phyloP scores from a whole-genome alignment of 2,888 invertebrate genomes.

The Nomada flava region DNA sequence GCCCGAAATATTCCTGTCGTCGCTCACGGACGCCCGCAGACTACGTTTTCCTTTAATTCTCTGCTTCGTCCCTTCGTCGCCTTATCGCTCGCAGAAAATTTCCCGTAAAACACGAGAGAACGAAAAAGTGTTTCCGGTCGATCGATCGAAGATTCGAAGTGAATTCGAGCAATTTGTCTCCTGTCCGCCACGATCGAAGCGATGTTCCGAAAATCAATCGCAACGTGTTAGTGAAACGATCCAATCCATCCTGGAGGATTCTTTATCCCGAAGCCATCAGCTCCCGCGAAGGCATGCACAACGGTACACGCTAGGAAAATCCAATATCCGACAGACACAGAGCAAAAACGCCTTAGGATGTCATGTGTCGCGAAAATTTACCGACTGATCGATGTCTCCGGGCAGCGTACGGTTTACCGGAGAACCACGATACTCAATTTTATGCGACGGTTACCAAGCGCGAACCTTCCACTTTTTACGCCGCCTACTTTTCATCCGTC shows the following conservation, averaged over 20 bases:
- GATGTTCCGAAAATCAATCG: conserved; percentile 63
- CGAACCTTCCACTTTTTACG: conserved; percentile 38
- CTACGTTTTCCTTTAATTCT: not conserved
- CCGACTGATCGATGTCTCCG: conserved; percentile 60
- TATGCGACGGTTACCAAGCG: conserved; percentile 53
- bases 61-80: not conserved
- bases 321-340: conserved; percentile 64
- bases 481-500: conserved; percentile 45
- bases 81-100: not conserved
- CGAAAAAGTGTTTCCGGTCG: not conserved
- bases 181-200: conserved; percentile 51
- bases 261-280: conserved; percentile 56
- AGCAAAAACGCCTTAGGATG: conserved; percentile 66
- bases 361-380: conserved; percentile 60
- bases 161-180: conserved; percentile 56
- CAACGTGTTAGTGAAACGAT: conserved; percentile 62
- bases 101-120: not conserved
- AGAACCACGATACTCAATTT: conserved; percentile 58
- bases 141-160: conserved; percentile 43
- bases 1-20: conserved; percentile 27
- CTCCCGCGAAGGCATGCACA: conserved; percentile 52
- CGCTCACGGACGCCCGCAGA: not conserved
- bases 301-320: conserved; percentile 63
- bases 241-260: conserved; percentile 67
- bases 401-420: conserved; percentile 45